Evolutionary conservation across 2,888 invertebrate species (phyloP).

Genomic region (Fragum whitleyi): DNA sequence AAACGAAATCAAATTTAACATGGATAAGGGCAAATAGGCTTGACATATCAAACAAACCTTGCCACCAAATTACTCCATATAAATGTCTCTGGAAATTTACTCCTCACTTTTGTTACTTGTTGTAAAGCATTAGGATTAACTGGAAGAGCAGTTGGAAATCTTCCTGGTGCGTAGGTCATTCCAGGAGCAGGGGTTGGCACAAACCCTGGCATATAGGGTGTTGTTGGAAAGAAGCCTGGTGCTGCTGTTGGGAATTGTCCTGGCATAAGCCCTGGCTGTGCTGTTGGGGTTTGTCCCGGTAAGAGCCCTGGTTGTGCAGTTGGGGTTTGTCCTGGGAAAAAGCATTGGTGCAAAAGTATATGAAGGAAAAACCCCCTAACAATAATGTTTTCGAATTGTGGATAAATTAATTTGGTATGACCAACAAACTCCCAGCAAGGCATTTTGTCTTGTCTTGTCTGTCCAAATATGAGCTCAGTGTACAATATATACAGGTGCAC

Average conservation of each 20-base stretch:
- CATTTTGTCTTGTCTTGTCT: too few relatives aligned
- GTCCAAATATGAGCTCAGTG: too few relatives aligned
- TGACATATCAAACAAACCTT: slow-evolving; percentile 87
- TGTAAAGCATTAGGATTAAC: neutral
- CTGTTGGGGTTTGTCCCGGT: slow-evolving; percentile 10
- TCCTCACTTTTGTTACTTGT: slow-evolving; percentile 8
- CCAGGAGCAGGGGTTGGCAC: slow-evolving; percentile 14
- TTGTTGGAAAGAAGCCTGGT: neutral
- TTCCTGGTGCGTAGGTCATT: slow-evolving; percentile 1
- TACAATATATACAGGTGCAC: too few relatives aligned
- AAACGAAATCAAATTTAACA: too few relatives aligned
- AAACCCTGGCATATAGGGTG: neutral
- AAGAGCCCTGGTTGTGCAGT: neutral
- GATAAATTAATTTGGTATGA: too few relatives aligned
- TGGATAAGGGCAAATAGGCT: too few relatives aligned
- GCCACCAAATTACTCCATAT: slow-evolving; percentile 88
- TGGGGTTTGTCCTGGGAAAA: too few relatives aligned
- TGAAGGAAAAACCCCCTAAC: too few relatives aligned
- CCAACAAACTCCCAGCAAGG: too few relatives aligned
- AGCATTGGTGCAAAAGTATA: too few relatives aligned
- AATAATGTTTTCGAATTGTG: too few relatives aligned
- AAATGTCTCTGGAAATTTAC: slow-evolving; percentile 90
- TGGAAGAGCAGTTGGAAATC: neutral
- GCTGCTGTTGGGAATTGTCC: neutral
- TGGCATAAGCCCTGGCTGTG: neutral